Evolutionary conservation across 2,888 invertebrate genomes (phyloP), one percentile per base, ranked within the genome.

Genomic region (Hydriomena furcata): DNA sequence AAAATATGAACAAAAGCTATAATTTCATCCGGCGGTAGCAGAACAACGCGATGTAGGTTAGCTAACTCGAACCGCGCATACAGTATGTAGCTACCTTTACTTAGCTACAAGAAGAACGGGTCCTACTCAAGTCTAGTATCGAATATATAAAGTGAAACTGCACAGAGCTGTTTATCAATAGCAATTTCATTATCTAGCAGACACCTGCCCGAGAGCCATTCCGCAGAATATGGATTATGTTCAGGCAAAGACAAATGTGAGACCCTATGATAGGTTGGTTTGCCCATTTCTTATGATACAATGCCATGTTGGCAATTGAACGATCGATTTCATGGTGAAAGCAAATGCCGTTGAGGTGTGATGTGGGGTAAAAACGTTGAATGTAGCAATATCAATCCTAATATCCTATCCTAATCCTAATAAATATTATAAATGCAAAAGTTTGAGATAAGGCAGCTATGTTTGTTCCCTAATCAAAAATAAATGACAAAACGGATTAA

Each of bases 121-220:
- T 84, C 76, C 66, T 42, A 58, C 46, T 73, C 63, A 61, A 46
- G 64, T 52, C 63, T 63, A 59, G 73, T 79, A 79, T 79, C 76
- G 68, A 68, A 68, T 72, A 72, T 76, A 76, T 78, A 76, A 84
- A 85, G 86, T 85, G 86, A 87, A 87, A 86, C 82, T 81, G 71
- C 73, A 56, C 58, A 58, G 59, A 69, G 71, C 66, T 71, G 74
- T 80, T 82, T 85, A 84, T 85, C 83, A 84, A 80, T 77, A 79
- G 82, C 80, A 78, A 79, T 84, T 84, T 83, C 79, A 83, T 85
- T 84, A 84, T 84, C 75, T 71, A 62, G 63, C 68, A 61, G 79
- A 73, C 75, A 77, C 75, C 74, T 76, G 76, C 69, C 52, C 57
- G 54, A 59, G 53, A 58, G 42, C 59, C 55, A 70, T 68, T 63